Conservation (phyloP, 2,888 invertebrate species). For the Drosophila fulvimacula region DNA sequence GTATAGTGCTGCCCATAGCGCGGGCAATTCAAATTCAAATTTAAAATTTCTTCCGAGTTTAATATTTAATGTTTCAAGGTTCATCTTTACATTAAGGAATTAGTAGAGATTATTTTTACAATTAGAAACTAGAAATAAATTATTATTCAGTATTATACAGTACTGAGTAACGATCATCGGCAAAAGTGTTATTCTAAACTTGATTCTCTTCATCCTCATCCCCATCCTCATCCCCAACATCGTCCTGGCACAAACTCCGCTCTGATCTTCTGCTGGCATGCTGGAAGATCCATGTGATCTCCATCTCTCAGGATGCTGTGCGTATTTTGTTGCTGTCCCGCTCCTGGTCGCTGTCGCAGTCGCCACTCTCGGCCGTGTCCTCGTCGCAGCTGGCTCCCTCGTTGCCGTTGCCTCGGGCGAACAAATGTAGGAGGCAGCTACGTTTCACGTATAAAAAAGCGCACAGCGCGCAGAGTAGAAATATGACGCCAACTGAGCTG, state of each 20-base stretch:
- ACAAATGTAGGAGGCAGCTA: conserved; percentile 82
- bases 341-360: conserved; percentile 82
- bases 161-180: conserved; percentile 28
- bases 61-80: conserved; percentile 27
- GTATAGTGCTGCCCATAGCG: conserved; percentile 41
- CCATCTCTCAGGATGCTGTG: conserved; percentile 79
- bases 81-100: conserved; percentile 33
- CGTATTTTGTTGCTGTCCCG: conserved; percentile 82
- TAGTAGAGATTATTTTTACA: conserved; percentile 57
- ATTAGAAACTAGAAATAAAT: conserved; percentile 61
- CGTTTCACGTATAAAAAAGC: conserved; percentile 86
- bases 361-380: conserved; percentile 77
- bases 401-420: conserved; percentile 61
- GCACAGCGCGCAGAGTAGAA: conserved; percentile 88
- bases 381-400: conserved; percentile 60
- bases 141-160: conserved; percentile 50
- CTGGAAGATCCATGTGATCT: conserved; percentile 77
- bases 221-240: not conserved
- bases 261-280: conserved; percentile 10
- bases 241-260: conserved; percentile 31
- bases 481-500: conserved; percentile 89
- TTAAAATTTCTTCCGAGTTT: conserved; percentile 11
- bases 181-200: conserved; percentile 12
- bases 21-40: conserved; percentile 25
- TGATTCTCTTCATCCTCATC: conserved; percentile 1